A percentile compares a stretch with the other conserved stretches of the same genome.
Conservation (phyloP, 2,797 vertebrate species). For the Clamator glandarius region DNA sequence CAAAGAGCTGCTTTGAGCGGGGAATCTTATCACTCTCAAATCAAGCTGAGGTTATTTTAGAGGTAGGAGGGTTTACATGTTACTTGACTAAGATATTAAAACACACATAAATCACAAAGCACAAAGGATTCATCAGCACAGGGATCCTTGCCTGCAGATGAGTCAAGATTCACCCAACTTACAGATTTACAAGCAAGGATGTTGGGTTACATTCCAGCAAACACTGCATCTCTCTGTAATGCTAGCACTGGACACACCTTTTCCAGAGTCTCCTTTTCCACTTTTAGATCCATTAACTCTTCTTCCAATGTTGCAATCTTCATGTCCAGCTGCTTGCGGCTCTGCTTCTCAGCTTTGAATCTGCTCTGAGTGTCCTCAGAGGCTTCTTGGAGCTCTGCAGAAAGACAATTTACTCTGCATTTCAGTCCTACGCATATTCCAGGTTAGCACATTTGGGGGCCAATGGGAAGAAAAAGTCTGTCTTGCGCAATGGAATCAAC, state of each 20-base stretch:
- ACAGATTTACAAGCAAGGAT: not conserved
- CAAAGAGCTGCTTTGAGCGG: not conserved
- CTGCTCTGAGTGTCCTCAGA: constrained; percentile 80
- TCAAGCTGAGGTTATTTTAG: not conserved
- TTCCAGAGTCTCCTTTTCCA: constrained; percentile 88
- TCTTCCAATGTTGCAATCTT: constrained; percentile 85
- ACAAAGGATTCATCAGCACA: not conserved
- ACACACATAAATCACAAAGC: not conserved
- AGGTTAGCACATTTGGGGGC: not conserved
- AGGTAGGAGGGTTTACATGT: not conserved
- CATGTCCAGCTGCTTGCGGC: constrained; percentile 85
- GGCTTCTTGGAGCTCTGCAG: constrained; percentile 85
- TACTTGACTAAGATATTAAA: not conserved
- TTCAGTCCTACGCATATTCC: not conserved
- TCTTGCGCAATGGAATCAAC: not conserved
- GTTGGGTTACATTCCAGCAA: not conserved
- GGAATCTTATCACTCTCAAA: not conserved
- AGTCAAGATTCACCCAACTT: not conserved
- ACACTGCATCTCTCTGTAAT: not conserved
- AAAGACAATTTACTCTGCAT: not conserved
- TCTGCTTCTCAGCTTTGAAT: constrained; percentile 88
- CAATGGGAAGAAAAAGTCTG: not conserved
- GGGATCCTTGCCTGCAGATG: not conserved
- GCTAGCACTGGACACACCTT: constrained; percentile 74
- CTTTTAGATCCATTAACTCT: constrained; percentile 86